Percentiles rank a stretch among this genome's conserved stretches.
phyloP scores from a whole-genome alignment of 2,888 invertebrate species.

The Volucella inflata region DNA sequence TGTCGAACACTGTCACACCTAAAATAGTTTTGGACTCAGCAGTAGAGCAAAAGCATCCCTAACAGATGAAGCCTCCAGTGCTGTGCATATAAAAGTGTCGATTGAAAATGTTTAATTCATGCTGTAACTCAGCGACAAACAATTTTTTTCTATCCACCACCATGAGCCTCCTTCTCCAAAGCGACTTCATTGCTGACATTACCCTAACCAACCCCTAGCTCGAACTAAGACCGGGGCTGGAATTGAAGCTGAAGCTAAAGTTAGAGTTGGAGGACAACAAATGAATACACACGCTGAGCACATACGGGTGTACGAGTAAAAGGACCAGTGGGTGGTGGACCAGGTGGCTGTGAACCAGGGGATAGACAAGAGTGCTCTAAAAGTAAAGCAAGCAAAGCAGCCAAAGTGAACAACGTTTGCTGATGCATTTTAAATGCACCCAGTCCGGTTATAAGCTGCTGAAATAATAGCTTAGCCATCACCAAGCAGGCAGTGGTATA shows the following conservation, averaged over 20 bases:
- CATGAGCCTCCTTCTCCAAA: slow-evolving; percentile 38
- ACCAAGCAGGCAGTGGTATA: slow-evolving; percentile 31
- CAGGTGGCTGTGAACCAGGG: too few relatives aligned
- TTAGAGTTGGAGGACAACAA: slow-evolving; percentile 49
- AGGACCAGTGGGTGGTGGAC: slow-evolving; percentile 19
- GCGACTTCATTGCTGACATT: slow-evolving; percentile 46
- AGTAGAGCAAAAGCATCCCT: not conserved
- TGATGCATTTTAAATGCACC: slow-evolving; percentile 76
- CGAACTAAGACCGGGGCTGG: too few relatives aligned
- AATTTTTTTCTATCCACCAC: slow-evolving; percentile 36
- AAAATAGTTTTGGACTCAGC: slow-evolving; percentile 61
- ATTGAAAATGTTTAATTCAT: slow-evolving; percentile 76
- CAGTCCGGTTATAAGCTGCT: slow-evolving; percentile 75
- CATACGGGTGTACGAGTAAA: slow-evolving; percentile 64
- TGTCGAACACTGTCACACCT: slow-evolving; percentile 64
- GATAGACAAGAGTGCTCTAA: not conserved
- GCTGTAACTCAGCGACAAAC: slow-evolving; percentile 74
- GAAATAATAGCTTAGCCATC: slow-evolving; percentile 75
- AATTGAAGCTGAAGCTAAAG: too few relatives aligned
- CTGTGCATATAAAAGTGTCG: slow-evolving; percentile 72
- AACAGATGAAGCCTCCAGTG: slow-evolving; percentile 12
- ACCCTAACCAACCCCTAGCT: slow-evolving; percentile 15
- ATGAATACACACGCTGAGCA: slow-evolving; percentile 66
- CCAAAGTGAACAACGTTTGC: slow-evolving; percentile 75
- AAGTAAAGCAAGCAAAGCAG: slow-evolving; percentile 44